A percentile compares a stretch with the other conserved stretches of the same genome.
These are phyloP conservation scores for Halcyon malimbica DNA, from an alignment of 2,113 vertebrate species.

Conservation along the genomic window DNA sequence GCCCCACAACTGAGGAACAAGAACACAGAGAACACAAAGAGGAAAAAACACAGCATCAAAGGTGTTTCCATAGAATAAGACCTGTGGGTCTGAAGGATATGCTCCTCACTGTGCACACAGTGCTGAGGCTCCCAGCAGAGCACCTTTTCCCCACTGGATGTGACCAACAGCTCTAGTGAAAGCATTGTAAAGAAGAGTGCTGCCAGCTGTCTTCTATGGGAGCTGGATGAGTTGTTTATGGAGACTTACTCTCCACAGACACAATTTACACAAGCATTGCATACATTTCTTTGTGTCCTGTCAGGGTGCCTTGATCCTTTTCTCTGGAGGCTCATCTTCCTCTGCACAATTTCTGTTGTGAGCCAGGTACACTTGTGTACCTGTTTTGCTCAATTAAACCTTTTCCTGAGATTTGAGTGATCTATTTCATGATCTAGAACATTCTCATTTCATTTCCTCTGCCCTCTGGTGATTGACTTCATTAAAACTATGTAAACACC, in stretches of 20 bases:
- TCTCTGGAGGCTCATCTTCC: neutral
- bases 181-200: neutral
- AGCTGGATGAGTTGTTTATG: neutral
- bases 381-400: constrained; percentile 56
- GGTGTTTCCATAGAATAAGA: neutral
- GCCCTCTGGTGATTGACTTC: constrained; percentile 44
- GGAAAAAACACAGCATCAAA: neutral
- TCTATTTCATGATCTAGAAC: constrained; percentile 52
- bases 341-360: neutral
- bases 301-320: neutral
- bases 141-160: neutral
- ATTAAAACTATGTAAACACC: constrained; percentile 44
- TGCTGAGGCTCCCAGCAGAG: neutral
- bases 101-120: neutral
- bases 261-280: neutral
- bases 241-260: neutral
- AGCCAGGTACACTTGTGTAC: constrained; percentile 1
- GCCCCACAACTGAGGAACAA: neutral
- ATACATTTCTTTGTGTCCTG: neutral
- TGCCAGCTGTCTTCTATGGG: neutral
- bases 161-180: neutral
- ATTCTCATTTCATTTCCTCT: constrained; percentile 35
- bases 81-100: neutral
- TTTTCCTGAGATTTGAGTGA: constrained; percentile 1
- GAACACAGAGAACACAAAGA: neutral